phyloP scores from a whole-genome alignment of 2,113 vertebrate genomes.

The Paramormyrops kingsleyae region DNA sequence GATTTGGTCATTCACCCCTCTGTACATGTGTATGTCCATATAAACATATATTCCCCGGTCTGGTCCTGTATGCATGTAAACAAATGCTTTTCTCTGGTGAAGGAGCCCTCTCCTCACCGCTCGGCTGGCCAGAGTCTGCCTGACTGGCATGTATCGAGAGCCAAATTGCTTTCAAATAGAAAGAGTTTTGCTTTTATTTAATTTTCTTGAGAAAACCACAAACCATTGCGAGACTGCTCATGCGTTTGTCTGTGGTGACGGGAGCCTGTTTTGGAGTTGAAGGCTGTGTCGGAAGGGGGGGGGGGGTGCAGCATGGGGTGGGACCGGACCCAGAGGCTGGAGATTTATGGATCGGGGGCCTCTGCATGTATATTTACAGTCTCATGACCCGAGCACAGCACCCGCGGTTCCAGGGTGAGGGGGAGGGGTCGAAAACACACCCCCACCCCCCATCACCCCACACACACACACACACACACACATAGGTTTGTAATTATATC shows the following conservation, averaged over 20 bases:
- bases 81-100: not conserved
- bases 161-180: not conserved
- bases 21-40: slow-evolving; percentile 26
- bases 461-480: not conserved
- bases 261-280: not conserved
- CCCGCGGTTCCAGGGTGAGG: slow-evolving; percentile 62
- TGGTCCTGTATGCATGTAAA: slow-evolving; percentile 13
- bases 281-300: not conserved
- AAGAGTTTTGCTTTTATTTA: not conserved
- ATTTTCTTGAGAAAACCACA: not conserved
- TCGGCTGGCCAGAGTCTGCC: not conserved
- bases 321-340: not conserved
- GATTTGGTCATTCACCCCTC: not conserved
- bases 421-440: not conserved
- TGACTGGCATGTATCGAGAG: not conserved
- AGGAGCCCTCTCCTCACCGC: not conserved
- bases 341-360: slow-evolving; percentile 82
- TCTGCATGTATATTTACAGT: slow-evolving; percentile 91
- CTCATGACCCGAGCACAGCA: slow-evolving; percentile 83
- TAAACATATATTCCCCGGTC: not conserved
- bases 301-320: not conserved
- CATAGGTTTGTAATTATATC: too few relatives aligned
- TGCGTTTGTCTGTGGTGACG: not conserved
- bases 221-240: not conserved
- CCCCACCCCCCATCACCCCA: not conserved